These are phyloP conservation scores for Agapostemon virescens DNA, from an alignment of 2,888 invertebrate species.

Conservation along the genomic window DNA sequence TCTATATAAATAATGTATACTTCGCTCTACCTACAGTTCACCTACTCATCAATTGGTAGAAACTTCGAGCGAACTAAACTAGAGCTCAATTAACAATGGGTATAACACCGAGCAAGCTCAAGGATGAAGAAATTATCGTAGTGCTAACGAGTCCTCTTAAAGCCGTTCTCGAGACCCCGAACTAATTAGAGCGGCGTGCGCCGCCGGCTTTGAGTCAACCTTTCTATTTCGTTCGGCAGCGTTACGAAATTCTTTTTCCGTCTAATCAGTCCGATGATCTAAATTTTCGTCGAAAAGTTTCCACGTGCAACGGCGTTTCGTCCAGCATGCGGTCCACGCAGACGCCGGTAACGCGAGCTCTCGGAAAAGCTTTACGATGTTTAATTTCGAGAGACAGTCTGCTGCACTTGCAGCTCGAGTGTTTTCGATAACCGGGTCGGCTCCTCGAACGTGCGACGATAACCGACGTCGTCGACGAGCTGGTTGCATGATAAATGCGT, in stretches of 20 bases:
- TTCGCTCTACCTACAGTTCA: neutral
- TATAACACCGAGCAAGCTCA: conserved; percentile 38
- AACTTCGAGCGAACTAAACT: neutral
- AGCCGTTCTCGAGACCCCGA: conserved; percentile 13
- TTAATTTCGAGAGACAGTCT: conserved; percentile 24
- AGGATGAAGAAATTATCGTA: conserved; percentile 32
- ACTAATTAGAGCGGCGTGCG: conserved; percentile 29
- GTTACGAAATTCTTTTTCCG: neutral
- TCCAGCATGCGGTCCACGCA: neutral
- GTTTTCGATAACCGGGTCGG: conserved; percentile 31
- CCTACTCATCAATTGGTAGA: neutral
- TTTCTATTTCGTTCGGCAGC: conserved; percentile 22
- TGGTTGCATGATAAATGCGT: conserved; percentile 55
- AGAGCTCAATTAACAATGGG: neutral
- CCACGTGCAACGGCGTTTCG: neutral
- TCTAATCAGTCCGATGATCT: too few relatives aligned
- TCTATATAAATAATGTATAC: neutral
- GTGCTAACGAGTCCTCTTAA: conserved; percentile 36
- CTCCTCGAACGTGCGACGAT: conserved; percentile 43
- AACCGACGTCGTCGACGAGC: conserved; percentile 40
- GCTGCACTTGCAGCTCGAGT: conserved; percentile 35
- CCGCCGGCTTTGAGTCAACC: neutral
- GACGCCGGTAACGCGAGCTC: neutral
- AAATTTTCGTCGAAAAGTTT: neutral
- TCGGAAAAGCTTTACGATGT: conserved; percentile 12